A percentile compares a stretch with the other conserved stretches of the same genome.
phyloP scores from a whole-genome alignment of 2,797 vertebrate genomes.

The Melanitta fusca region DNA sequence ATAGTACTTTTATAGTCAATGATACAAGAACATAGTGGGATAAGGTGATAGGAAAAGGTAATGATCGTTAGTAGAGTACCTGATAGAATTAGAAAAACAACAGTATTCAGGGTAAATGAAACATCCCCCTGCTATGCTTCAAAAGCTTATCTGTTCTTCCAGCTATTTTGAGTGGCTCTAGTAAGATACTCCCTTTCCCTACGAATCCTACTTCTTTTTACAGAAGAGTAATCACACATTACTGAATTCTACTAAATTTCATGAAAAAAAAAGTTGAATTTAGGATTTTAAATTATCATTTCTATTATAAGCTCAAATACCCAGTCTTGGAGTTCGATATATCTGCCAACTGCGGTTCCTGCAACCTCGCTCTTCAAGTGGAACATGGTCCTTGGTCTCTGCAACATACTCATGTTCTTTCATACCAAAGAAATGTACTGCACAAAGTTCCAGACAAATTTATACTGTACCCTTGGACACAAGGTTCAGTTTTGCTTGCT shows the following conservation, averaged over 20 bases:
- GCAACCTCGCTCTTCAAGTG: neutral
- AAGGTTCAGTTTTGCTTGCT: neutral
- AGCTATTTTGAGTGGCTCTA: neutral
- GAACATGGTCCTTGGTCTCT: neutral
- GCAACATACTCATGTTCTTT: neutral
- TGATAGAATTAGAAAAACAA: neutral
- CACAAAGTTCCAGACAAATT: neutral
- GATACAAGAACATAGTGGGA: neutral
- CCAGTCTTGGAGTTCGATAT: neutral
- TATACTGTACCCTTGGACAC: too few relatives aligned
- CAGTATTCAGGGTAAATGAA: neutral
- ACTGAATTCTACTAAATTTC: neutral
- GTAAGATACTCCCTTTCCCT: neutral
- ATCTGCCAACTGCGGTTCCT: neutral
- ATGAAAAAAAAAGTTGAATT: neutral
- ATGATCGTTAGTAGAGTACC: neutral
- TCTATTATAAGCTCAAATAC: neutral
- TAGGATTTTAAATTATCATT: neutral
- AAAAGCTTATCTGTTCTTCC: neutral
- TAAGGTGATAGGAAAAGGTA: neutral
- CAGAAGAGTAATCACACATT: neutral
- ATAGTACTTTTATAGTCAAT: neutral
- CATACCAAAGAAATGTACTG: neutral
- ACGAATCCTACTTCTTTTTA: neutral
- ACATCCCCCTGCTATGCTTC: neutral